Conservation (phyloP, 2,888 invertebrate genomes). For the Tillus elongatus region DNA sequence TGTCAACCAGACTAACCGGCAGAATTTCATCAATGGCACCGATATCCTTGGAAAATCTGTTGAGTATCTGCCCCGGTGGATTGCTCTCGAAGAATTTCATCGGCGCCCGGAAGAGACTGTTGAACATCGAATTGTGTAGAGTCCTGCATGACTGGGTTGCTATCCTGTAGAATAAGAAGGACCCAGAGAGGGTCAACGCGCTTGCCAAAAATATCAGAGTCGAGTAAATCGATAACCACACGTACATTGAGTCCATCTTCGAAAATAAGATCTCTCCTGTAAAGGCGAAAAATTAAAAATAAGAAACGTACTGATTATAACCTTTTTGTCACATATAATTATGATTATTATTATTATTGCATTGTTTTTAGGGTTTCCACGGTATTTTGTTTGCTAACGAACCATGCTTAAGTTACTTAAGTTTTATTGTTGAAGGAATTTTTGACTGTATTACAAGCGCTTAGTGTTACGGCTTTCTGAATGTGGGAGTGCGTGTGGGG, state of each 20-base stretch:
- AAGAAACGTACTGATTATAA: no score
- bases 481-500: no score
- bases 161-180: conserved; percentile 41
- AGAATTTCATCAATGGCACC: conserved; percentile 46
- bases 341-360: no score
- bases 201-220: conserved; percentile 37
- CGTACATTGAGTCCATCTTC: background rate
- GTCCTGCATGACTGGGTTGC: conserved; percentile 43
- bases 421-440: no score
- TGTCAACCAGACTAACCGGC: conserved; percentile 42
- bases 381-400: no score
- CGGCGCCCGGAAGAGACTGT: conserved; percentile 47
- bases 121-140: conserved; percentile 42
- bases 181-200: conserved; percentile 35
- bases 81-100: conserved; percentile 59
- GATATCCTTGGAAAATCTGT: conserved; percentile 61
- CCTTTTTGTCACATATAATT: background rate
- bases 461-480: no score
- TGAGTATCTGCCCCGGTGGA: conserved; percentile 51
- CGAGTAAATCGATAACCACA: conserved; percentile 29
- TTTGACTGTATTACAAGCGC: no score
- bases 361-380: no score
- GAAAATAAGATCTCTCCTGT: no score
- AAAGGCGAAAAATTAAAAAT: no score
- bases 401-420: no score